A percentile compares a stretch with the other conserved stretches of the same genome.
These are phyloP conservation scores for Syrrhaptes paradoxus DNA, from an alignment of 2,113 vertebrate genomes.

Conservation along the genomic window DNA sequence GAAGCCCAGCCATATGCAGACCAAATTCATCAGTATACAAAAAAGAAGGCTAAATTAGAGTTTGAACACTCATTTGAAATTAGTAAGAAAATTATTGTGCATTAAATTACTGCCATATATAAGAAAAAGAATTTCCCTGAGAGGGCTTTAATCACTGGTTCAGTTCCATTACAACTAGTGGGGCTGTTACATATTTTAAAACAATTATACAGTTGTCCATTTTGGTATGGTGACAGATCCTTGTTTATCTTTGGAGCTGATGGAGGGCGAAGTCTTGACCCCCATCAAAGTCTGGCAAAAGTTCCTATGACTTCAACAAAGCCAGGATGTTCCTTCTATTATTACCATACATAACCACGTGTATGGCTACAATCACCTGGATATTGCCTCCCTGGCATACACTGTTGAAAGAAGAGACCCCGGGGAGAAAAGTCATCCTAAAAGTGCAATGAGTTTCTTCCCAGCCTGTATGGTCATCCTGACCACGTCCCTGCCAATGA, in stretches of 20 bases:
- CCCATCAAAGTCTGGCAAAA: not conserved
- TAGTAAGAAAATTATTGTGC: not conserved
- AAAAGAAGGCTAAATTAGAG: not conserved
- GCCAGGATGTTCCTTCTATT: not conserved
- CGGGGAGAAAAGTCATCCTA: not conserved
- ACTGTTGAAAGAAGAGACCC: not conserved
- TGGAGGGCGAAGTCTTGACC: not conserved
- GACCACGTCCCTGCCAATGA: rapidly evolving
- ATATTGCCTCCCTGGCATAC: not conserved
- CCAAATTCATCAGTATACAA: not conserved
- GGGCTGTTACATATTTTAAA: not conserved
- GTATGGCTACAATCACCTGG: not conserved
- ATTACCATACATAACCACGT: not conserved
- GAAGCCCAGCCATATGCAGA: not conserved
- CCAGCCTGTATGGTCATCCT: not conserved
- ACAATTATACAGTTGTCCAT: not conserved
- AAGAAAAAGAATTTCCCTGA: not conserved
- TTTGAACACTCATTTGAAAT: not conserved
- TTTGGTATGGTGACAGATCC: not conserved
- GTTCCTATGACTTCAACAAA: not conserved
- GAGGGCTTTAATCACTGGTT: not conserved
- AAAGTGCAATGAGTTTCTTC: not conserved
- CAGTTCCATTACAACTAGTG: not conserved
- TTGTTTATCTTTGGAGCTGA: not conserved
- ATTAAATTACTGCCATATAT: not conserved